Evolutionary conservation across 2,797 vertebrate genomes (phyloP).

Genomic region (Propithecus perrieri): DNA sequence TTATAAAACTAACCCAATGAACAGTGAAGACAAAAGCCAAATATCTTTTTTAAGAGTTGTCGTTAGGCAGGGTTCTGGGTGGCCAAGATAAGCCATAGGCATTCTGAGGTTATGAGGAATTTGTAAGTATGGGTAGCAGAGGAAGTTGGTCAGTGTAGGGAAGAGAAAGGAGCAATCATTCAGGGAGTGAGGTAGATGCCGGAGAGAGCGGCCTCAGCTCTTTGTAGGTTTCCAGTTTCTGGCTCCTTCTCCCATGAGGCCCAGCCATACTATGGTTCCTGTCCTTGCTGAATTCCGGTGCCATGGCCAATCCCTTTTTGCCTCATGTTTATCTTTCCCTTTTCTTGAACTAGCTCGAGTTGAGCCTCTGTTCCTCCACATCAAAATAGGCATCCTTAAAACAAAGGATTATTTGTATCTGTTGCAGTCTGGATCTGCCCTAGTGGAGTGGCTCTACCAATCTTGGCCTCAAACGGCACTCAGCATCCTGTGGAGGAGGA

Average conservation of each 20-base stretch:
- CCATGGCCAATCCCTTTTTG: background rate
- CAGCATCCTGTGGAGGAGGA: background rate
- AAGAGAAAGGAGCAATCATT: background rate
- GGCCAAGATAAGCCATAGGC: background rate
- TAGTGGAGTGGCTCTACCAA: background rate
- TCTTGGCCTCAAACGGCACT: background rate
- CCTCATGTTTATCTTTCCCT: background rate
- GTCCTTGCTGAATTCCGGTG: background rate
- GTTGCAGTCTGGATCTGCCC: slow-evolving; percentile 7
- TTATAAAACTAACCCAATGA: slow-evolving; percentile 17
- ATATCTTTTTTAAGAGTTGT: background rate
- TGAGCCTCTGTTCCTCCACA: background rate
- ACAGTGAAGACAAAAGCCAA: background rate
- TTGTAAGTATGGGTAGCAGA: background rate
- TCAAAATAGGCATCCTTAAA: background rate
- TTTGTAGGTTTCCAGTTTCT: background rate
- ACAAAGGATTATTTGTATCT: background rate
- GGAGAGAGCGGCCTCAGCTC: background rate
- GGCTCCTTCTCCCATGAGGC: background rate
- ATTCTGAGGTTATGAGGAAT: background rate
- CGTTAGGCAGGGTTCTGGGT: background rate
- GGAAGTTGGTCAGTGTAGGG: background rate
- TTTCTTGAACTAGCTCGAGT: slow-evolving; percentile 13
- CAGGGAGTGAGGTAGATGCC: background rate
- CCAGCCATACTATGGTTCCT: background rate